A percentile compares a stretch with the other conserved stretches of the same genome.
These are phyloP conservation scores for Oreocharis arfaki DNA, from an alignment of 2,113 vertebrate genomes.

Conservation along the genomic window DNA sequence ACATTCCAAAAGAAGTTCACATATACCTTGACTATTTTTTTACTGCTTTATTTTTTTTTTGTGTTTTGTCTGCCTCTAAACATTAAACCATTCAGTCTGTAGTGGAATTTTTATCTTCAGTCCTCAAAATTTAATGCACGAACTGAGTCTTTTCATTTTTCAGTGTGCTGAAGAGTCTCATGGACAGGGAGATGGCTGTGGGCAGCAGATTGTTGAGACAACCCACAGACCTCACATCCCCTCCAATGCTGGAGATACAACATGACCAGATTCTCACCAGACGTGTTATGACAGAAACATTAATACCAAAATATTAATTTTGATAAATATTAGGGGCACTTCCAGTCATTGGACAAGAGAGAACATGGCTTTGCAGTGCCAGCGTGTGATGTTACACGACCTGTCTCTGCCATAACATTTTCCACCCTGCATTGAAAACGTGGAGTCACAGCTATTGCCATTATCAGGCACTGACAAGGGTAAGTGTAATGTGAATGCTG, in stretches of 20 bases:
- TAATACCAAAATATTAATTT: too few species aligned
- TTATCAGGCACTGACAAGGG: not conserved
- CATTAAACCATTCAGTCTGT: not conserved
- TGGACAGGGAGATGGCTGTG: not conserved
- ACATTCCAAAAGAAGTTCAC: not conserved
- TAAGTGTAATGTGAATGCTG: not conserved
- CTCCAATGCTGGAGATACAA: not conserved
- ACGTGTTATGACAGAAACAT: rapidly evolving
- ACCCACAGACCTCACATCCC: not conserved
- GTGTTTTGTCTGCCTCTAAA: not conserved
- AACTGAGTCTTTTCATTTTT: not conserved
- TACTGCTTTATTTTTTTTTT: not conserved
- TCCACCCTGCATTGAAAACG: not conserved
- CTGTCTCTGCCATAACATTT: not conserved
- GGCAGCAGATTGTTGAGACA: not conserved
- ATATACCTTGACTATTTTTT: not conserved
- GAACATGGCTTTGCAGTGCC: not conserved
- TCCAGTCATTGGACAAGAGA: not conserved
- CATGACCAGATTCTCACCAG: not conserved
- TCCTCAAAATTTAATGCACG: not conserved
- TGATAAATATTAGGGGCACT: not conserved
- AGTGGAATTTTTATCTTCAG: not conserved
- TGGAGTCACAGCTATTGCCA: not conserved
- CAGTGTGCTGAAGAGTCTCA: not conserved
- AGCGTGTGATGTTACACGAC: not conserved